phyloP scores from a whole-genome alignment of 2,113 vertebrate species.

The Jaculus jaculus region DNA sequence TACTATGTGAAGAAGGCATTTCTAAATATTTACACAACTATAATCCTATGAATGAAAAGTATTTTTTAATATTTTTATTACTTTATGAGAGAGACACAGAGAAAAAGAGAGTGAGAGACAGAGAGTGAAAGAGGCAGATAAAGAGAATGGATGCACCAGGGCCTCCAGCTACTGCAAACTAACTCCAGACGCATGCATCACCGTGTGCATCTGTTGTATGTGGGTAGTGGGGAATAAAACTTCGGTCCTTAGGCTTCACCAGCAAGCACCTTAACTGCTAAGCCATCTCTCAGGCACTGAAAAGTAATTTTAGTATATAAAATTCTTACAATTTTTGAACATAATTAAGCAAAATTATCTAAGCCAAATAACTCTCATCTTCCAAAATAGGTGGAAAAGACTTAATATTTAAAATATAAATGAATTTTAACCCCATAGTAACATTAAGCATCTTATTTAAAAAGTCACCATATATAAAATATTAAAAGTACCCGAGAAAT shows the following conservation, averaged over 20 bases:
- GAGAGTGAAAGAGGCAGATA: too few relatives aligned
- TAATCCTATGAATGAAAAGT: background rate
- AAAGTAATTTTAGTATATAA: background rate
- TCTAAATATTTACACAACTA: background rate
- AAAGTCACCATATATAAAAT: background rate
- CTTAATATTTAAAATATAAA: background rate
- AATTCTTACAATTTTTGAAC: background rate
- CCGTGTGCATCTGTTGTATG: too few relatives aligned
- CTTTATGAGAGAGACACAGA: too few relatives aligned
- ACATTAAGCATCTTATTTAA: background rate
- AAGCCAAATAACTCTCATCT: background rate
- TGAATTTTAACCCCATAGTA: background rate
- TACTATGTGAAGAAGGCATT: background rate
- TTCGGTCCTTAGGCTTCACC: too few relatives aligned
- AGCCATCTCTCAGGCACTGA: too few relatives aligned
- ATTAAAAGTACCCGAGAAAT: background rate
- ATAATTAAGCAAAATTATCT: background rate
- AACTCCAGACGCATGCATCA: too few relatives aligned
- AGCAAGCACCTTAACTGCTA: too few relatives aligned
- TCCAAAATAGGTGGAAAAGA: background rate
- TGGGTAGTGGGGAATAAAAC: too few relatives aligned
- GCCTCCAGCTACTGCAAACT: too few relatives aligned
- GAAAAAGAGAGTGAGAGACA: too few relatives aligned
- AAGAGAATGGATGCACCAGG: too few relatives aligned
- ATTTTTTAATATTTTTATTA: background rate